Conservation (phyloP, 2,797 vertebrate genomes). For the Pantherophis alleghaniensis region DNA sequence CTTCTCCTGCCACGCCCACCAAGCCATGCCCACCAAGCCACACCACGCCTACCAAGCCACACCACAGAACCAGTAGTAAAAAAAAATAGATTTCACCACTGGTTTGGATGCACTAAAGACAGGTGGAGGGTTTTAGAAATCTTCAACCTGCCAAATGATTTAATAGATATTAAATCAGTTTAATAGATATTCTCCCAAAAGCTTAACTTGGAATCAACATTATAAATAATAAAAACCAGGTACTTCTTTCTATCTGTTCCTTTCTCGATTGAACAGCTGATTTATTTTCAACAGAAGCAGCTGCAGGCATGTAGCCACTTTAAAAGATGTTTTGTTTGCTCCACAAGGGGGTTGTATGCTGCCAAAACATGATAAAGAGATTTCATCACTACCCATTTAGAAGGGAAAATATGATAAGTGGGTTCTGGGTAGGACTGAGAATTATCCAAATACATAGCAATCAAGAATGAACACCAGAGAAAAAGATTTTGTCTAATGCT, state of each 20-base stretch:
- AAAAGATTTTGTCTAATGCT: not conserved
- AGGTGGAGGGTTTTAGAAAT: not conserved
- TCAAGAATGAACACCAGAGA: not conserved
- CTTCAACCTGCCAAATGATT: not conserved
- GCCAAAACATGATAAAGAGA: not conserved
- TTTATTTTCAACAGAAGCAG: constrained; percentile 1
- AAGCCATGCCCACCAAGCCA: no score
- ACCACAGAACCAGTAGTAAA: no score
- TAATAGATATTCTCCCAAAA: not conserved
- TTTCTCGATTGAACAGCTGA: not conserved
- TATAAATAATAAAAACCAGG: not conserved
- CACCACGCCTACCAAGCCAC: no score
- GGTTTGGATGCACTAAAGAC: not conserved
- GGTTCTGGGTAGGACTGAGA: not conserved
- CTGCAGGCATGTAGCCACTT: not conserved
- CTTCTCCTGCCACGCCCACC: no score
- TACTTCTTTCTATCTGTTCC: not conserved
- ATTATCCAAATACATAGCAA: not conserved
- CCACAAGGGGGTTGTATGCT: not conserved
- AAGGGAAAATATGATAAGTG: not conserved
- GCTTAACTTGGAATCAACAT: not conserved
- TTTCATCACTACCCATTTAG: not conserved
- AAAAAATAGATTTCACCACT: no score
- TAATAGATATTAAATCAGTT: no score
- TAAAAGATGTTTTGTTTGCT: not conserved